phyloP scores from a whole-genome alignment of 2,113 vertebrate species.

The Phylloscopus trochiloides region DNA sequence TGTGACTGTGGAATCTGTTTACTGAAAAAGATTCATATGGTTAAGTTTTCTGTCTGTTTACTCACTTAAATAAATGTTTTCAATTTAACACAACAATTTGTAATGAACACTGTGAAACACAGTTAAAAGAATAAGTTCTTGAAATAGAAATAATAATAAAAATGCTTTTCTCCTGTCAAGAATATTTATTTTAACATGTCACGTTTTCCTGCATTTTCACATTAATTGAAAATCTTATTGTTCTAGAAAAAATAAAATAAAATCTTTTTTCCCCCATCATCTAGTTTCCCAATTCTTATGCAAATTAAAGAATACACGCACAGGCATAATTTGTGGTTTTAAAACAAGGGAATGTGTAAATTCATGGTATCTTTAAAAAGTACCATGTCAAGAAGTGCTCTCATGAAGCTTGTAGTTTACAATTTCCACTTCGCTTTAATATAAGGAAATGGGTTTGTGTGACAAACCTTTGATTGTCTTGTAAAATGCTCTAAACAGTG shows the following conservation, averaged over 20 bases:
- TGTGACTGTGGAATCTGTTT: constrained; percentile 67
- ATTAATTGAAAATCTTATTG: constrained; percentile 70
- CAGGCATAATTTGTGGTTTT: background rate
- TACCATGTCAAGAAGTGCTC: background rate
- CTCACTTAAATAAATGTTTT: constrained; percentile 76
- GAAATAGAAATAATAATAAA: constrained; percentile 69
- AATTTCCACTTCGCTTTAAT: background rate
- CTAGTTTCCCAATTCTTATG: background rate
- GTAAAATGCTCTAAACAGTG: background rate
- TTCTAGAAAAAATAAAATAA: constrained; percentile 55
- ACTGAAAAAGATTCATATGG: constrained; percentile 65
- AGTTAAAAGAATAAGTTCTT: constrained; percentile 69
- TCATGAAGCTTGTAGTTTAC: background rate
- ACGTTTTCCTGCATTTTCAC: constrained; percentile 64
- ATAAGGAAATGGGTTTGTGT: background rate
- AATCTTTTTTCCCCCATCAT: background rate
- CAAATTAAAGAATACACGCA: background rate
- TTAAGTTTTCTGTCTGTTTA: constrained; percentile 56
- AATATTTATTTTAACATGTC: constrained; percentile 72
- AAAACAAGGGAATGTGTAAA: constrained; percentile 49
- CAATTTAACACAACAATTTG: constrained; percentile 75
- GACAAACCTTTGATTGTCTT: background rate
- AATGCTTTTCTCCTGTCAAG: constrained; percentile 50
- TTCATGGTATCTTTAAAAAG: constrained; percentile 40
- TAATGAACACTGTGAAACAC: constrained; percentile 72